phyloP scores from a whole-genome alignment of 2,888 invertebrate species.

The Acronicta alni region DNA sequence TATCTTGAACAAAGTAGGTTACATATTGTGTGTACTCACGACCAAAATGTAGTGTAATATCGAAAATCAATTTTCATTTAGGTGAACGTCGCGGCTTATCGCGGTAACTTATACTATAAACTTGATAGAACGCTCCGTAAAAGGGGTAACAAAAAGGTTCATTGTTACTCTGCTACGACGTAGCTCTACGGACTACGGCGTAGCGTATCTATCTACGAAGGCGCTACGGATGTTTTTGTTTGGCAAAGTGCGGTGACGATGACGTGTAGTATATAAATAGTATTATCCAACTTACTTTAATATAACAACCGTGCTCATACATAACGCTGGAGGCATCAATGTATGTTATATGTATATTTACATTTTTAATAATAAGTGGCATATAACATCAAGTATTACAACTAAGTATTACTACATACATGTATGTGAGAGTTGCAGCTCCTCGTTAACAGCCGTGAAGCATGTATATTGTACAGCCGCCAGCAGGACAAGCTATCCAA shows the following conservation, averaged over 20 bases:
- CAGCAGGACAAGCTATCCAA: too few species aligned
- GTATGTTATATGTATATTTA: too few species aligned
- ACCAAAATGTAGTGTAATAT: constrained; percentile 3
- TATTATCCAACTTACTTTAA: too few species aligned
- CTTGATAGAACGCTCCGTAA: constrained; percentile 28
- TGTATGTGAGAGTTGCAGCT: too few species aligned
- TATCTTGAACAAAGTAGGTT: background rate
- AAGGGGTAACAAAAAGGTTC: constrained; percentile 23
- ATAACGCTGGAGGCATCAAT: too few species aligned
- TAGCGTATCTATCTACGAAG: constrained; percentile 27
- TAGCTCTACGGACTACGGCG: constrained; percentile 27
- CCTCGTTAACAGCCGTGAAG: too few species aligned
- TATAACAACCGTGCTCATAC: too few species aligned
- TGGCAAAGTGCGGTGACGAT: constrained; percentile 3
- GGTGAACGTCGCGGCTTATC: constrained; percentile 24
- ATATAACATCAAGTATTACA: too few species aligned
- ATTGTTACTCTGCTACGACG: constrained; percentile 11
- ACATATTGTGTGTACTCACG: constrained; percentile 3
- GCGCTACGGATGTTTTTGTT: constrained; percentile 21
- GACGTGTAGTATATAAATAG: too few species aligned
- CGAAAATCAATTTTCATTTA: constrained; percentile 29
- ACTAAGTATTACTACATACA: too few species aligned
- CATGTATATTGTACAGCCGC: too few species aligned
- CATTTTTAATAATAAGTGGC: too few species aligned
- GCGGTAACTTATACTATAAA: constrained; percentile 24